Percentiles rank a stretch among this genome's conserved stretches.
Evolutionary conservation across 1,140 invertebrate species (phyloP).

Genomic region (Drosophila sproati): DNA sequence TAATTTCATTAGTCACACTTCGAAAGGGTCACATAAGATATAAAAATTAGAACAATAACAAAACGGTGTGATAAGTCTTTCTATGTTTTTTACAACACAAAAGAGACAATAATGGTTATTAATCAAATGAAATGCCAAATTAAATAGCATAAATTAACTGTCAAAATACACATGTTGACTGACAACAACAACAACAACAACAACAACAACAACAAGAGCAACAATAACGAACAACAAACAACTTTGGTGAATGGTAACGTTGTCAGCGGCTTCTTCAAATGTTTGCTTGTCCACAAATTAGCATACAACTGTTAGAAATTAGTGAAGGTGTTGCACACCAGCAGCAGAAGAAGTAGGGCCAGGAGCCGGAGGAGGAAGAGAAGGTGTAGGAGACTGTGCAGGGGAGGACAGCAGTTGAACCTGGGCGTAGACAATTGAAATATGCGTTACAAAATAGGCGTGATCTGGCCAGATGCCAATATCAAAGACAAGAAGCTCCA

Average conservation of each 20-base stretch:
- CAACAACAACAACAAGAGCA: neutral
- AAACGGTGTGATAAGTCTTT: conserved; percentile 9
- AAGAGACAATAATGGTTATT: conserved; percentile 55
- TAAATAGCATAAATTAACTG: conserved; percentile 70
- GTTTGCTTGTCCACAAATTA: conserved; percentile 60
- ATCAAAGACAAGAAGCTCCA: conserved; percentile 1
- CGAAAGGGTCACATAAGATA: conserved; percentile 25
- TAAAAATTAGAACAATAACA: conserved; percentile 13
- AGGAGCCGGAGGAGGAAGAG: neutral
- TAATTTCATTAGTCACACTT: conserved; percentile 67
- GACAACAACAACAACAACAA: conserved; percentile 35
- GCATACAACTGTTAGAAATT: conserved; percentile 77
- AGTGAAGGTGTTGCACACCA: conserved; percentile 23
- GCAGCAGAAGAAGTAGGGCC: neutral
- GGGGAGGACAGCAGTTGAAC: neutral
- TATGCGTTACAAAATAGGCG: conserved; percentile 25
- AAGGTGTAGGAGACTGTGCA: neutral
- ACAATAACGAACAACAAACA: neutral
- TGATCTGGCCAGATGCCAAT: neutral
- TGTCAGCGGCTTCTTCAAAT: conserved; percentile 49
- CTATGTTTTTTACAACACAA: conserved; percentile 16
- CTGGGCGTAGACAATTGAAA: conserved; percentile 13
- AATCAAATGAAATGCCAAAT: conserved; percentile 71
- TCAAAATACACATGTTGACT: conserved; percentile 50
- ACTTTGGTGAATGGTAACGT: conserved; percentile 36